Conservation (phyloP, 2,113 vertebrate genomes). For the Arenaria interpres region DNA sequence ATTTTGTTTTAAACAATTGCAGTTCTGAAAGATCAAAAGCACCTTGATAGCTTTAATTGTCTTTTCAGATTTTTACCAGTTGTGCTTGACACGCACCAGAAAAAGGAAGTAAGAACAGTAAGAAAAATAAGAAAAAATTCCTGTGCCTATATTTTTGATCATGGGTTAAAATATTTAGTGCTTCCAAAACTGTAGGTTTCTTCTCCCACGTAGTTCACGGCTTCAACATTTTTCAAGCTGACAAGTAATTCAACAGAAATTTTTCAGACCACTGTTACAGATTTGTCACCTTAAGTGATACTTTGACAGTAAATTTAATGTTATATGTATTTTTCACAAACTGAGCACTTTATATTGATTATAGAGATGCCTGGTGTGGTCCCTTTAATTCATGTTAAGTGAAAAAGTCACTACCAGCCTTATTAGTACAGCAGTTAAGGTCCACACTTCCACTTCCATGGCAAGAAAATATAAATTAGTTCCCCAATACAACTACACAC, state of each 20-base stretch:
- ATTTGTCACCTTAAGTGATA: not conserved
- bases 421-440: not conserved
- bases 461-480: not conserved
- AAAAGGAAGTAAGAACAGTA: not conserved
- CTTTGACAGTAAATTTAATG: not conserved
- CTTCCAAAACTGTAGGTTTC: not conserved
- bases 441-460: not conserved
- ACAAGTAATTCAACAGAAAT: not conserved
- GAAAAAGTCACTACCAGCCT: not conserved
- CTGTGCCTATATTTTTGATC: not conserved
- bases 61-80: not conserved
- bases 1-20: not conserved
- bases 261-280: not conserved
- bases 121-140: not conserved
- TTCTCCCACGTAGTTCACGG: not conserved
- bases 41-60: not conserved
- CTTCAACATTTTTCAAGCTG: not conserved
- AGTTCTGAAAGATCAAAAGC: not conserved
- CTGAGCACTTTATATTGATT: not conserved
- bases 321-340: not conserved
- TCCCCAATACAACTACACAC: not conserved
- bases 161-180: not conserved
- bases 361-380: not conserved
- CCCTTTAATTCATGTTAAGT: not conserved
- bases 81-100: not conserved